Percentiles rank a stretch among this genome's conserved stretches.
Conservation (phyloP, 2,888 invertebrate genomes). For the Callimorpha dominula region DNA sequence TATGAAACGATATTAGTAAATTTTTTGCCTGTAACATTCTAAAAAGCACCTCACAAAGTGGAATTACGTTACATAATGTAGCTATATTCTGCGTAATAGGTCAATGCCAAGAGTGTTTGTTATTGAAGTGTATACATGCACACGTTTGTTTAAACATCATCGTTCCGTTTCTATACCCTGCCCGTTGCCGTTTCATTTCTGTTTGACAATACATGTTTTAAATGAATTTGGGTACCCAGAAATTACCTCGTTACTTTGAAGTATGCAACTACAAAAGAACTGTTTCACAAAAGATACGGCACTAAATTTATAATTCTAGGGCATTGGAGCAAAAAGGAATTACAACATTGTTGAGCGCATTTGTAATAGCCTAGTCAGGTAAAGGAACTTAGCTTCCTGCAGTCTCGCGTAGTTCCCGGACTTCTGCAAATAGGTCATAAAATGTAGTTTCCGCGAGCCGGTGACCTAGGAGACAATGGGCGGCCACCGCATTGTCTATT, state of each 20-base stretch:
- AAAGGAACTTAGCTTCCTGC: constrained; percentile 59
- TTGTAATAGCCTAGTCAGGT: constrained; percentile 44
- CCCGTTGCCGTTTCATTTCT: constrained; percentile 22
- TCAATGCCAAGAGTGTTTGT: constrained; percentile 60
- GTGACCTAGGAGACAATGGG: constrained; percentile 73
- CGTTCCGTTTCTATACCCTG: constrained; percentile 21
- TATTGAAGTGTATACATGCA: constrained; percentile 34
- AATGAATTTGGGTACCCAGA: not conserved
- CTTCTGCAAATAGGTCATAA: constrained; percentile 67
- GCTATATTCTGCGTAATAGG: constrained; percentile 56
- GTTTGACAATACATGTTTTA: constrained; percentile 21
- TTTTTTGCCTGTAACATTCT: constrained; percentile 27
- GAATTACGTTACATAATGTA: constrained; percentile 49
- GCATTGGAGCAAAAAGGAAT: constrained; percentile 31
- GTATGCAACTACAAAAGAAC: constrained; percentile 1
- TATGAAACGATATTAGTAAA: not conserved
- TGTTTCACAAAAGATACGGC: not conserved
- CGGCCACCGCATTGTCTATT: constrained; percentile 76
- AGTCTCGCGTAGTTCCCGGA: constrained; percentile 64
- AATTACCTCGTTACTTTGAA: constrained; percentile 6
- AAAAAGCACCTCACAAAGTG: constrained; percentile 34
- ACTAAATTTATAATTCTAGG: constrained; percentile 22
- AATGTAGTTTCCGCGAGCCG: constrained; percentile 69
- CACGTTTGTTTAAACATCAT: constrained; percentile 39
- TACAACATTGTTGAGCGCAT: constrained; percentile 31